Percentiles rank a stretch among this genome's conserved stretches.
phyloP scores from a whole-genome alignment of 1,140 invertebrate species.

The Meteorus sp. region DNA sequence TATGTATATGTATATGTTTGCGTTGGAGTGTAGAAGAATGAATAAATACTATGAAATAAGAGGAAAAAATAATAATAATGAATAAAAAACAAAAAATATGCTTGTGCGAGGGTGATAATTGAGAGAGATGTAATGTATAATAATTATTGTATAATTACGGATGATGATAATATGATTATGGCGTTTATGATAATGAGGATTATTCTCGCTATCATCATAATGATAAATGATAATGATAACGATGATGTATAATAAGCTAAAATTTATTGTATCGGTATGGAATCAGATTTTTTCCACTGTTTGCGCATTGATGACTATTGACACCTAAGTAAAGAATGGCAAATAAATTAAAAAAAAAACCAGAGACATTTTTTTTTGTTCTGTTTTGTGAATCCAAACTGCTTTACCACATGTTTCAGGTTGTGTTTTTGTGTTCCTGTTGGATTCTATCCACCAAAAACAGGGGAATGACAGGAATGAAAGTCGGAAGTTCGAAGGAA shows the following conservation, averaged over 20 bases:
- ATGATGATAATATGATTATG: constrained; percentile 42
- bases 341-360: constrained; percentile 45
- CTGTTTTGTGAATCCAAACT: constrained; percentile 39
- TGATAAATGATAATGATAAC: constrained; percentile 44
- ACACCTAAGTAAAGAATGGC: constrained; percentile 43
- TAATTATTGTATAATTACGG: constrained; percentile 57
- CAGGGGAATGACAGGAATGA: no score
- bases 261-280: constrained; percentile 56
- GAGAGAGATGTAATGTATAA: constrained; percentile 43
- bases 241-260: constrained; percentile 55
- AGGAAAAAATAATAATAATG: constrained; percentile 26
- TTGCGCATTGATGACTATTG: constrained; percentile 51
- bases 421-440: no score
- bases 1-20: not conserved
- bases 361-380: constrained; percentile 38
- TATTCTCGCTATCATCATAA: constrained; percentile 44
- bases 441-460: no score
- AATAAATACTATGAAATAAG: constrained; percentile 13
- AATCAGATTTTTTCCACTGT: constrained; percentile 54
- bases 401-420: constrained; percentile 32
- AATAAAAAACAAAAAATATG: constrained; percentile 24
- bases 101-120: constrained; percentile 24
- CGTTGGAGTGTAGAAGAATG: constrained; percentile 10
- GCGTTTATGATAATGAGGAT: constrained; percentile 41
- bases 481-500: no score